Conservation (phyloP, 1,140 invertebrate species). For the Diabrotica undecimpunctata region DNA sequence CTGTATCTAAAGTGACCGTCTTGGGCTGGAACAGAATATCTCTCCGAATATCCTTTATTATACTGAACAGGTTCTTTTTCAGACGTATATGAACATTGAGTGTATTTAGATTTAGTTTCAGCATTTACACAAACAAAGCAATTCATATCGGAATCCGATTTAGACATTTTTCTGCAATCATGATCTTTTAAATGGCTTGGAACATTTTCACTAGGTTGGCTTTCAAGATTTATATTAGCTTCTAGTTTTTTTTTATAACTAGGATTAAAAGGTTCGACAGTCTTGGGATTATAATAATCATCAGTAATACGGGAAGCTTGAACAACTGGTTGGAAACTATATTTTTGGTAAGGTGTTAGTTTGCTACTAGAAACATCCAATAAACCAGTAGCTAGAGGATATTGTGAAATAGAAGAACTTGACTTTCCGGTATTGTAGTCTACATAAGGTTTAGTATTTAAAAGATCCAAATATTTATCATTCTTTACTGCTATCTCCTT, state of each 20-base stretch:
- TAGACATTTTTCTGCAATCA: slow-evolving; percentile 37
- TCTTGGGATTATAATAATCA: slow-evolving; percentile 14
- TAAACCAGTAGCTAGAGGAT: slow-evolving; percentile 30
- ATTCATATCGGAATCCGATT: slow-evolving; percentile 41
- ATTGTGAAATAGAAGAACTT: slow-evolving; percentile 31
- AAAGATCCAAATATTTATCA: slow-evolving; percentile 6
- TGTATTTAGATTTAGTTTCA: slow-evolving; percentile 48
- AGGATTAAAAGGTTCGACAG: slow-evolving; percentile 32
- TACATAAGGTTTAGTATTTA: slow-evolving; percentile 9
- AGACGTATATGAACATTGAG: slow-evolving; percentile 50
- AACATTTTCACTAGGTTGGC: slow-evolving; percentile 26
- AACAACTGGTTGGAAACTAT: slow-evolving; percentile 39
- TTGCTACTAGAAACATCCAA: slow-evolving; percentile 5
- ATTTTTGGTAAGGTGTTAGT: slow-evolving; percentile 39
- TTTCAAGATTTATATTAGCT: slow-evolving; percentile 17
- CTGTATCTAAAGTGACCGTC: slow-evolving; percentile 33
- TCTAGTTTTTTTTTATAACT: slow-evolving; percentile 22
- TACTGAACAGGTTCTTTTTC: slow-evolving; percentile 43
- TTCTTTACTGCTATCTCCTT: not conserved
- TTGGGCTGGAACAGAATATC: slow-evolving; percentile 34
- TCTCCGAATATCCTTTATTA: slow-evolving; percentile 40
- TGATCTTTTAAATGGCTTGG: slow-evolving; percentile 32
- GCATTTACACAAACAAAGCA: slow-evolving; percentile 55
- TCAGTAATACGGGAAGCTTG: not conserved
- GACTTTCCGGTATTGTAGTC: slow-evolving; percentile 37